These are phyloP conservation scores for Tortrix viridana DNA, from an alignment of 2,888 invertebrate genomes.

Conservation along the genomic window DNA sequence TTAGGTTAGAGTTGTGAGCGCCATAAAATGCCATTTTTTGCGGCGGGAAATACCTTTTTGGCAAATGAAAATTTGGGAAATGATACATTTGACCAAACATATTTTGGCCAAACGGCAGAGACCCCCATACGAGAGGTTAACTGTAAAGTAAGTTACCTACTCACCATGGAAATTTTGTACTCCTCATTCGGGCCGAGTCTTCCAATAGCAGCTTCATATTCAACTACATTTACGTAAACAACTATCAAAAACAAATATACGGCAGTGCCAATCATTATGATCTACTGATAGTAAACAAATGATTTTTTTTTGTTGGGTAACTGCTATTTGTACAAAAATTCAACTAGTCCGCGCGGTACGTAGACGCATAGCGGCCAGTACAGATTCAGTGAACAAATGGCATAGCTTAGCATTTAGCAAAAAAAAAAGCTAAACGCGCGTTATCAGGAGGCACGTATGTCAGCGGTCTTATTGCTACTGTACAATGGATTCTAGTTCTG, in stretches of 20 bases:
- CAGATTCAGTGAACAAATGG: conserved; percentile 11
- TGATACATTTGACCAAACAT: no score
- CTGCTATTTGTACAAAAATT: background rate
- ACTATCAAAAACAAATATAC: conserved; percentile 21
- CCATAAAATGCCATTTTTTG: no score
- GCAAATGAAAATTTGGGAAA: no score
- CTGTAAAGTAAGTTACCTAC: conserved; percentile 38
- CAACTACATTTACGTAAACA: conserved; percentile 2
- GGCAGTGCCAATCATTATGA: conserved; percentile 18
- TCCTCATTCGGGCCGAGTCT: conserved; percentile 7
- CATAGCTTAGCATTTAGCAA: conserved; percentile 10
- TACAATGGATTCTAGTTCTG: conserved; percentile 9
- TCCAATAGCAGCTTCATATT: background rate
- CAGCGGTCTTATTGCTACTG: conserved; percentile 34
- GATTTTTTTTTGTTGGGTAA: background rate
- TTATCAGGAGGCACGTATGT: conserved; percentile 17
- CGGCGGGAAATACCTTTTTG: no score
- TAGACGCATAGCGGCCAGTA: conserved; percentile 13
- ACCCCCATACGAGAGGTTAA: no score
- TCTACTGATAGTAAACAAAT: background rate
- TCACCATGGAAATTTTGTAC: conserved; percentile 69
- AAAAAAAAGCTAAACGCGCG: conserved; percentile 11
- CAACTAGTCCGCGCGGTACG: background rate
- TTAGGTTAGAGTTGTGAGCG: no score
- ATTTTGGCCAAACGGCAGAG: no score